Percentiles rank a stretch among this genome's conserved stretches.
phyloP scores from a whole-genome alignment of 2,797 vertebrate genomes.

The Schizopygopsis malacanthus region DNA sequence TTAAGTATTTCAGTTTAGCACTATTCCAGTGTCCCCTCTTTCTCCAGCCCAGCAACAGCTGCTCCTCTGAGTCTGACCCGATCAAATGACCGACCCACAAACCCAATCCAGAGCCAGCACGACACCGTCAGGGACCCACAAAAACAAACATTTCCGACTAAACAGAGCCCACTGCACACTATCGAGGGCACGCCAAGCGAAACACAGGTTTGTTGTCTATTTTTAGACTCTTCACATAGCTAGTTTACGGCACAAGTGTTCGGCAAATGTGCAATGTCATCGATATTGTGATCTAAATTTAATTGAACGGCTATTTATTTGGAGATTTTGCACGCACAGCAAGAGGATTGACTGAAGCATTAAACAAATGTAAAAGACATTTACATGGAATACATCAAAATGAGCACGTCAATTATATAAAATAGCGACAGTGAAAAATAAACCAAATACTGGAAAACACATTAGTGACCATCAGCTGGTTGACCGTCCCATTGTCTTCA shows the following conservation, averaged over 20 bases:
- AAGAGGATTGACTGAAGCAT: background rate
- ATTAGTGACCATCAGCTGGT: conserved; percentile 53
- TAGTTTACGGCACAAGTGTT: conserved; percentile 39
- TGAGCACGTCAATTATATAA: background rate
- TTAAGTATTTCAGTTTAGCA: conserved; percentile 39
- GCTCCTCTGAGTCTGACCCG: conserved; percentile 66
- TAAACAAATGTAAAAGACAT: background rate
- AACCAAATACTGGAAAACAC: background rate
- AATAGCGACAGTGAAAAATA: background rate
- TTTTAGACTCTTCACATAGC: conserved; percentile 34
- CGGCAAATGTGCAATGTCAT: conserved; percentile 58
- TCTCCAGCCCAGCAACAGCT: conserved; percentile 73
- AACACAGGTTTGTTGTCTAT: conserved; percentile 31
- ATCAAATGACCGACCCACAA: conserved; percentile 78
- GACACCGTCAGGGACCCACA: conserved; percentile 7
- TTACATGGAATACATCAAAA: background rate
- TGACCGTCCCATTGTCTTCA: conserved; percentile 73
- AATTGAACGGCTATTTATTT: conserved; percentile 76
- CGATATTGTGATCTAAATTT: conserved; percentile 72
- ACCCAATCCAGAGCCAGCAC: conserved; percentile 27
- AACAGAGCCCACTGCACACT: background rate
- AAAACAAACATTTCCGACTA: conserved; percentile 38
- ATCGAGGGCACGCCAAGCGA: background rate
- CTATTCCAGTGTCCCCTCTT: conserved; percentile 22
- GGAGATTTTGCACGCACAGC: conserved; percentile 61